Evolutionary conservation across 53 echinoderm and acorn worm species (phyloP).

Genomic region (Echinometra lucunter): DNA sequence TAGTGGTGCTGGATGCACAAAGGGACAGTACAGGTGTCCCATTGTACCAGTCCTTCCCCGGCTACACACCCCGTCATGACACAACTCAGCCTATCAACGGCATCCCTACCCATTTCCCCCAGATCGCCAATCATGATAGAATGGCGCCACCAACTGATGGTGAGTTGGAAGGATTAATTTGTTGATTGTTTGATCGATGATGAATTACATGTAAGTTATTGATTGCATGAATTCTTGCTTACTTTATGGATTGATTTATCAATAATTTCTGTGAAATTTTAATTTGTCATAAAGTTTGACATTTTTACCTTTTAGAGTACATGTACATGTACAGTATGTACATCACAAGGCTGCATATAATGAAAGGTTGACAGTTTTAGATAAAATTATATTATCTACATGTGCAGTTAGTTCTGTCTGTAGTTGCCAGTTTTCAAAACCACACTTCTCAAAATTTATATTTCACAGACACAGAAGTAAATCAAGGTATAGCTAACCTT

Average conservation of each 20-base stretch:
- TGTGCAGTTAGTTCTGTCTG: background rate
- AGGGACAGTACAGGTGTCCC: background rate
- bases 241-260: background rate
- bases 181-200: background rate
- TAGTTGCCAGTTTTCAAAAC: background rate
- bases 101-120: conserved; percentile 60
- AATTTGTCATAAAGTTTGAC: background rate
- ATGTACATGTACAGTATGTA: background rate
- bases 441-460: background rate
- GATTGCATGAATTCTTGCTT: background rate
- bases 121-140: conserved; percentile 78
- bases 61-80: conserved; percentile 56
- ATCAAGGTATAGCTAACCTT: background rate
- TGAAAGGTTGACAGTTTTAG: background rate
- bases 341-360: no score
- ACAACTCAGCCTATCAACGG: conserved; percentile 68
- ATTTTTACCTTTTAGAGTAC: background rate
- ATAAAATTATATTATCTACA: background rate
- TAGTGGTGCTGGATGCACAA: conserved; percentile 19
- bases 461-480: background rate
- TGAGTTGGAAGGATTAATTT: conserved; percentile 26
- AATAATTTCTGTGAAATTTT: background rate
- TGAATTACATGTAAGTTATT: background rate
- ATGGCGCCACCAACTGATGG: conserved; percentile 66
- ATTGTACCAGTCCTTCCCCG: conserved; percentile 18